Base-by-base conservation (phyloP, 1,140 invertebrate species). In the Hyles vespertilio region DNA sequence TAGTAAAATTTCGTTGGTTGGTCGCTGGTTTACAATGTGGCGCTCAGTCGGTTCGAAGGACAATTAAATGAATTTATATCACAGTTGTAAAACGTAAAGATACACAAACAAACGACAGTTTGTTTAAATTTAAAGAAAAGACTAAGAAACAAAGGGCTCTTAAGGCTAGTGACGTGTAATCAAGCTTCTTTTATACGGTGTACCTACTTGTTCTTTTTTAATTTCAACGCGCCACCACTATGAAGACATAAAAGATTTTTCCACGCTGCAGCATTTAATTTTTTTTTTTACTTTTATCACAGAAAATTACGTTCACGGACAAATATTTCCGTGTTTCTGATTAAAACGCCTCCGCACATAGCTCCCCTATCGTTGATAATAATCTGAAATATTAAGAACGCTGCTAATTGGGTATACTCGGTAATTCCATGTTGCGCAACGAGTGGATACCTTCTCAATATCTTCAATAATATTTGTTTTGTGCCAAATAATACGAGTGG, bases 131-230 rank as follows among this genome's bases (percentile, higher is more conserved):
- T 61, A 67, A 64, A 59, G 51, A 61, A 57, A 69, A 72, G 65
- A 63, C 61, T 62, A 66, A 69, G 67, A 76, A 72, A 73, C 70
- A 75, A 80, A 80, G 65, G 61, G 49, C 58, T 72, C 70, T 71
- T 76, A 67, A 60, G 67, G 65, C 55, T 69, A 69, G 67, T 80
- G 73, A 80, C 71, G 73, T 72, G 75, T 80, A 80, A 80, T 78
- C 77, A 77, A 68, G 70, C 69, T 63, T 61, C 74, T 74, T 77
- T 79, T 77, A 70, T 76, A 61, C 65, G 59, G 65, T 59, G 65
- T 59, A 62, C 62, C 61, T 58, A 62, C 56, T 61, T 55, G 53
- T 73, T 69, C 54, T 63, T 67, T 73, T 77, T 79, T 72, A 72
- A 73, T 76, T 80, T 69, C 56, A 59, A 61, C 53, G 55, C 61